A percentile compares a stretch with the other conserved stretches of the same genome.
Conservation (phyloP, 2,888 invertebrate species). For the Zootermopsis nevadensis region DNA sequence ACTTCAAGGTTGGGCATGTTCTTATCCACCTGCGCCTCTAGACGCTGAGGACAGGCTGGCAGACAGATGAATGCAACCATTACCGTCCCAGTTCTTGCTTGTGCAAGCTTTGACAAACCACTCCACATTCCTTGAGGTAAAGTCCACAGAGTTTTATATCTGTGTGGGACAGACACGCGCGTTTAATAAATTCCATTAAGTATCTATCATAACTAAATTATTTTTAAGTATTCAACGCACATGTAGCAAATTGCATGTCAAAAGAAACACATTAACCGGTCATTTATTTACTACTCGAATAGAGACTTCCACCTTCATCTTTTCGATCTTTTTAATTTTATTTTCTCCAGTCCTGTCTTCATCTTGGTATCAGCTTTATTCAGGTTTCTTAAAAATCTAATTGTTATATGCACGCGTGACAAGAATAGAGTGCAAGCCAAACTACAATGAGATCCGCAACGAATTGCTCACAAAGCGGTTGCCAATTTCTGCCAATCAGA, state of each 20-base stretch:
- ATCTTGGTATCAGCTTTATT: too few species aligned
- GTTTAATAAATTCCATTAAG: neutral
- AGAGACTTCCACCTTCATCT: too few species aligned
- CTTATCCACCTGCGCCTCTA: constrained; percentile 8
- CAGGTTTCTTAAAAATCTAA: too few species aligned
- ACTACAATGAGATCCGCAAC: too few species aligned
- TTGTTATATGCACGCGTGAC: too few species aligned
- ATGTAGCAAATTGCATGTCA: neutral
- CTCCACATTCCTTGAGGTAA: neutral
- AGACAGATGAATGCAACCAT: constrained; percentile 2
- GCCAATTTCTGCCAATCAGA: too few species aligned
- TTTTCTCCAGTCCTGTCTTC: too few species aligned
- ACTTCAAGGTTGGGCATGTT: constrained; percentile 10
- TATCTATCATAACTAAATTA: too few species aligned
- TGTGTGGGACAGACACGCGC: neutral
- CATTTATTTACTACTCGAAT: neutral
- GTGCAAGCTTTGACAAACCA: neutral
- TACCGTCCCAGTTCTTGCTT: neutral
- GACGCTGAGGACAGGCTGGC: neutral
- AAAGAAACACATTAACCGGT: neutral
- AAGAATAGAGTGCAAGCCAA: too few species aligned
- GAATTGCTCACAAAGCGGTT: too few species aligned
- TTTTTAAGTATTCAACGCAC: neutral
- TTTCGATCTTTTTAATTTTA: too few species aligned
- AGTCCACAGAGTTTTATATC: too few species aligned